These are phyloP conservation scores for Lottia gigantea DNA, from an alignment of 2,888 invertebrate species.

Conservation along the genomic window DNA sequence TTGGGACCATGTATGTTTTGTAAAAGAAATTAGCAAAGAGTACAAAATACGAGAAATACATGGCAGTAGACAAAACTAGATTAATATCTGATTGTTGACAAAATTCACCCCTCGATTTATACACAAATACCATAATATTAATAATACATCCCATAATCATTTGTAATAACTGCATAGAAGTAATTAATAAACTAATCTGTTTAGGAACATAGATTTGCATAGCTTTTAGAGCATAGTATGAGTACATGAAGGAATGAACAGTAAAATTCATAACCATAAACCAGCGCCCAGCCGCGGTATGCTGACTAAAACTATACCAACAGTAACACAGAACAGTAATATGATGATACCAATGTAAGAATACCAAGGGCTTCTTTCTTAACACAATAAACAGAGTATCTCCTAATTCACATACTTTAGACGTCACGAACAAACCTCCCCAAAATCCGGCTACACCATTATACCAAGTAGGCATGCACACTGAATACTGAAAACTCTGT, in stretches of 20 bases:
- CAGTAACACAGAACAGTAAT: constrained; percentile 70
- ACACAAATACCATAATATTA: constrained; percentile 80
- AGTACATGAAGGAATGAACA: constrained; percentile 72
- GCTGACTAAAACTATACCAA: constrained; percentile 68
- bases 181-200: constrained; percentile 87
- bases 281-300: constrained; percentile 66
- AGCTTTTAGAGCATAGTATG: constrained; percentile 70
- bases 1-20: constrained; percentile 48
- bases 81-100: constrained; percentile 69
- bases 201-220: constrained; percentile 72
- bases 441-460: constrained; percentile 92
- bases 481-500: constrained; percentile 93
- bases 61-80: constrained; percentile 64
- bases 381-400: constrained; percentile 70
- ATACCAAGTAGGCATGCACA: constrained; percentile 77
- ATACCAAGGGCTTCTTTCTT: constrained; percentile 71
- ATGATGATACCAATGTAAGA: constrained; percentile 72
- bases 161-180: constrained; percentile 88
- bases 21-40: constrained; percentile 68
- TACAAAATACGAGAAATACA: constrained; percentile 68
- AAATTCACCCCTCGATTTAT: constrained; percentile 54
- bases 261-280: constrained; percentile 71
- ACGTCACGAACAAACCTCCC: constrained; percentile 96
- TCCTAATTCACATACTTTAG: constrained; percentile 93
- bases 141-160: constrained; percentile 93